Percentiles rank a stretch among this genome's conserved stretches.
These are phyloP conservation scores for Lycophotia porphyrea DNA, from an alignment of 2,888 invertebrate genomes.

Conservation along the genomic window DNA sequence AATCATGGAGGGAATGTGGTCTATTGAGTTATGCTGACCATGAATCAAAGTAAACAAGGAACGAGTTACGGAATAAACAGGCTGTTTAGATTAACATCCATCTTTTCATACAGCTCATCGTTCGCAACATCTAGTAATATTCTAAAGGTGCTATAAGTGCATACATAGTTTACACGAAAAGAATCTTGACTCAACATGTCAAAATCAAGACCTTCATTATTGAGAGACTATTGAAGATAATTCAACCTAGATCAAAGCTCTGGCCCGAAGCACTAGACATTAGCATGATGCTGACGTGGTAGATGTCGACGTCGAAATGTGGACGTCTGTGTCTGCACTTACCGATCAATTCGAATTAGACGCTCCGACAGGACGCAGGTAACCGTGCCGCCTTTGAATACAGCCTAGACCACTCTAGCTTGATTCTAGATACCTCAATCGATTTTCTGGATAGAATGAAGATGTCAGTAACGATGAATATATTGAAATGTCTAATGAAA, in stretches of 20 bases:
- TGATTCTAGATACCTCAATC: slow-evolving; percentile 2
- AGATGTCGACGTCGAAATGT: slow-evolving; percentile 49
- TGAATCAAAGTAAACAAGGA: slow-evolving; percentile 26
- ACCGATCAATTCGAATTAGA: slow-evolving; percentile 68
- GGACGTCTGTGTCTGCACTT: slow-evolving; percentile 64
- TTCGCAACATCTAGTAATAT: background rate
- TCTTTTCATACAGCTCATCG: background rate
- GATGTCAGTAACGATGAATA: background rate
- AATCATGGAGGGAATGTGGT: slow-evolving; percentile 27
- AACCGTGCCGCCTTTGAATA: slow-evolving; percentile 66
- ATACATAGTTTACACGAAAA: background rate
- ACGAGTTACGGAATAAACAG: slow-evolving; percentile 7
- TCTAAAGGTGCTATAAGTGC: background rate
- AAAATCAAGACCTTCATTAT: slow-evolving; percentile 17
- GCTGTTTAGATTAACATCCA: background rate
- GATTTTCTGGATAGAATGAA: slow-evolving; percentile 4
- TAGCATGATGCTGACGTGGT: slow-evolving; percentile 58
- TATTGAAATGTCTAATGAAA: background rate
- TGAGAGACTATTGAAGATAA: slow-evolving; percentile 31
- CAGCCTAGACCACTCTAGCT: slow-evolving; percentile 22
- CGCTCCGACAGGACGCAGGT: slow-evolving; percentile 61
- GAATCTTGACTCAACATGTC: background rate
- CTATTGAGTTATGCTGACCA: slow-evolving; percentile 39
- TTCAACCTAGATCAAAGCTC: slow-evolving; percentile 58
- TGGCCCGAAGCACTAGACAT: slow-evolving; percentile 50